Evolutionary conservation across 1,140 invertebrate species (phyloP), one percentile per base, ranked within the genome.

Genomic region (Episyrphus balteatus): DNA sequence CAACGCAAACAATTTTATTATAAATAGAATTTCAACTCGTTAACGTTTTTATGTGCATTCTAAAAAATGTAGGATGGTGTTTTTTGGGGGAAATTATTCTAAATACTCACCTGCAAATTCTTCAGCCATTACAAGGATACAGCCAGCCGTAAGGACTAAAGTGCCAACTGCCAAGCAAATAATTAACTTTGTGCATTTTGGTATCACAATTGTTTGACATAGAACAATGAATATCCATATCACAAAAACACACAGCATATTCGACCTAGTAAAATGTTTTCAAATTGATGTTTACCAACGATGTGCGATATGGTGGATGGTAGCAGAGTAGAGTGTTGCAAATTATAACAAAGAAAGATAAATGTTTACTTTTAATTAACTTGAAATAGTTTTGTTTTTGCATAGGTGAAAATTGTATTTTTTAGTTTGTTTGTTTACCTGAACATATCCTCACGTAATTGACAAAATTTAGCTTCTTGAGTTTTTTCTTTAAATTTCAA

Each of bases 401-500:
- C 8, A 26, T 26, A 5, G 21, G 3, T 5, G 3, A 26, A 26
- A 26, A 26, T 26, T 26, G n/a, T 26, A 8, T 26, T 26, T 26
- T 26, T 5, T 26, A 26, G 8, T 26, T 26, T 8, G 3, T 26
- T 33, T 3, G 61, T 60, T 48, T 51, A 66, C 63, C 63, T 92
- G 71, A 93, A 93, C 79, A 92, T 92, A 55, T 89, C 88, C 69
- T 94, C 91, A 47, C 87, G 80, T n/a, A 92, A 72, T 57, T 87
- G 80, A 42, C 82, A 84, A 69, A 92, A 95, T 47, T 67, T 65
- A 13, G 57, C 51, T 53, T 77, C 76, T 38, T 75, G 63, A 3
- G 61, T 57, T 6, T 57, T 51, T 44, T 88, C 83, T 37, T 85
- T 83, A 65, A 96, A 96, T 43, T 83, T 80, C 14, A 97, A 73